These are phyloP conservation scores for Sciaenops ocellatus DNA, from an alignment of 2,797 vertebrate genomes.

Conservation along the genomic window DNA sequence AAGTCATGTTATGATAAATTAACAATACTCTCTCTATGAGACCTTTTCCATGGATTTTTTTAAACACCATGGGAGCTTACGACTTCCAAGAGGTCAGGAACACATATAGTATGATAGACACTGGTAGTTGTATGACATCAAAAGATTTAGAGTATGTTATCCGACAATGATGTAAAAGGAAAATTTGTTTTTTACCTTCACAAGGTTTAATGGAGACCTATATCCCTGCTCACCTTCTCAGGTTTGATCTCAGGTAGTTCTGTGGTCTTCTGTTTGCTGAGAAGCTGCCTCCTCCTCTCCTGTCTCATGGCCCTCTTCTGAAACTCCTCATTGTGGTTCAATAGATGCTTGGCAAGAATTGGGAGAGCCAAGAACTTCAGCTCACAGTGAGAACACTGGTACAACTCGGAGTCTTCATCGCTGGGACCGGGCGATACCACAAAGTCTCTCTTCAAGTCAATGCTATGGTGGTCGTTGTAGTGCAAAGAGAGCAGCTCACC, in stretches of 20 bases:
- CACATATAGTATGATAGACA: background rate
- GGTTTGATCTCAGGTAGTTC: slow-evolving; percentile 89
- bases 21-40: slow-evolving; percentile 9
- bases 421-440: slow-evolving; percentile 85
- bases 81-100: background rate
- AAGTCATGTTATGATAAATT: slow-evolving; percentile 3
- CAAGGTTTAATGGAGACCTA: background rate
- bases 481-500: slow-evolving; percentile 95
- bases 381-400: slow-evolving; percentile 97
- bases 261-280: slow-evolving; percentile 91
- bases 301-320: slow-evolving; percentile 94
- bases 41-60: background rate
- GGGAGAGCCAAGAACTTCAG: slow-evolving; percentile 90
- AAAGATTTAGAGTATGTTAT: background rate
- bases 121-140: background rate
- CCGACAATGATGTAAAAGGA: background rate
- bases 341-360: slow-evolving; percentile 92
- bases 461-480: slow-evolving; percentile 96
- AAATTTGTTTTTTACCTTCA: slow-evolving; percentile 14
- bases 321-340: slow-evolving; percentile 95
- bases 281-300: slow-evolving; percentile 93
- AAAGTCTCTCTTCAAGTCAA: slow-evolving; percentile 96
- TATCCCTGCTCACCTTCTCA: slow-evolving; percentile 90
- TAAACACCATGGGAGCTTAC: background rate
- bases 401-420: slow-evolving; percentile 88